phyloP scores from a whole-genome alignment of 2,888 invertebrate species.

The Dicyrtomina minuta region DNA sequence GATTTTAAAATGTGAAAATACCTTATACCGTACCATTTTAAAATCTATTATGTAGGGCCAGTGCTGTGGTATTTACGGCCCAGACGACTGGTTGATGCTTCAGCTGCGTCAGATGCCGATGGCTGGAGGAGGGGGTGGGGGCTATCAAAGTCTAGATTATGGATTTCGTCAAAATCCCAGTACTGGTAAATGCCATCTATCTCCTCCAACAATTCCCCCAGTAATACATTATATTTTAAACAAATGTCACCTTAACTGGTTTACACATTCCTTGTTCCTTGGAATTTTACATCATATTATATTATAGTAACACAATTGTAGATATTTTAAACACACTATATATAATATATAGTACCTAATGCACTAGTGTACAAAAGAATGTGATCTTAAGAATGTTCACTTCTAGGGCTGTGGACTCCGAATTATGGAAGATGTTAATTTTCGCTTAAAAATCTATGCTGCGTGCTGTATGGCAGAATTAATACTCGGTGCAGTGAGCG shows the following conservation, averaged over 20 bases:
- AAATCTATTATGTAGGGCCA: conserved; percentile 34
- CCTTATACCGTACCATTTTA: no score
- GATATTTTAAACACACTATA: no score
- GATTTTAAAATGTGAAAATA: no score
- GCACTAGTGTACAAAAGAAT: no score
- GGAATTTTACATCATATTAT: neutral
- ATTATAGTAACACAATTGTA: no score
- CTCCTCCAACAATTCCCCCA: conserved; percentile 46
- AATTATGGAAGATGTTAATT: conserved; percentile 38
- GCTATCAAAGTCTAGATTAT: conserved; percentile 1
- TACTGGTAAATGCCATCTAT: conserved; percentile 49
- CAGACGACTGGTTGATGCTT: conserved; percentile 50
- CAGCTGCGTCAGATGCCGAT: conserved; percentile 34
- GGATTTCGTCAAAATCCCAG: conserved; percentile 36
- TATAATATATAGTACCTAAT: no score
- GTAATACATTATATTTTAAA: conserved; percentile 13
- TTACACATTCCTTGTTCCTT: neutral
- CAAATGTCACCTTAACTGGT: neutral
- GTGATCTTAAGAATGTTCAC: no score
- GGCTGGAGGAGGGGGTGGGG: conserved; percentile 23
- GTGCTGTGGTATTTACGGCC: conserved; percentile 48
- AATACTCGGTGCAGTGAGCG: conserved; percentile 31
- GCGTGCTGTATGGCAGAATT: conserved; percentile 36
- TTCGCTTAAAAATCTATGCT: conserved; percentile 29
- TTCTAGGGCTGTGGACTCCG: conserved; percentile 44